Base-by-base conservation (phyloP, 2,113 vertebrate species). In the Tachysurus vachellii region DNA sequence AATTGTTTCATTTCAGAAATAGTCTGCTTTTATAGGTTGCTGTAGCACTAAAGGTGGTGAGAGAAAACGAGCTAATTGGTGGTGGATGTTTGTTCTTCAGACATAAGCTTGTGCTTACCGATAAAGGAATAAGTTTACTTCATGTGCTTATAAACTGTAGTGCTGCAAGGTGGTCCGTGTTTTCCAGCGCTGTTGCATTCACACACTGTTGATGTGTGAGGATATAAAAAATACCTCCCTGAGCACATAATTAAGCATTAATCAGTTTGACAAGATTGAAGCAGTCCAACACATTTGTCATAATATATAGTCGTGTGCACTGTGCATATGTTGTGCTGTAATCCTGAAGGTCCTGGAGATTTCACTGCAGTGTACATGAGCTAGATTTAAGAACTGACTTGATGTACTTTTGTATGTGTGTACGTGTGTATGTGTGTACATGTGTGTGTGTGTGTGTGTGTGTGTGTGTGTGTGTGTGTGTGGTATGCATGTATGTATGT, bases 1-100 rank as follows among this genome's bases (percentile, higher is more conserved):
- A 66, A 50, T 80, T 47, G 42, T 85, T 61, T 16, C 54, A 84
- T 80, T 71, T 66, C 47, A 61, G 21, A 84, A 50, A 9, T 80
- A 83, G 80, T 82, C n/a, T 86, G 73, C 56, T 57, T 89, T 83
- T 79, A 21, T 21, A 26, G 31, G 59, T 84, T 71, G 26, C 19
- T 76, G 17, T 54, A 57, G 68, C 70, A 16, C n/a, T 23, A 82
- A 61, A 54, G n/a, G 44, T 36, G 47, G 26, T 47, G 11, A 13
- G 36, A 56, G 19, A 54, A 68, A 53, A 50, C 56, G 19, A 85
- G 59, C 16, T 1, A 54, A 50, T 66, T n/a, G 8, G 8, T 19
- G 1, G 50, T n/a, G 12, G 17, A 83, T 19, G 12, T 36, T 70
- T 82, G 3, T 53, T 84, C 70, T 79, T 7, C 16, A 86, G 57